A percentile compares a stretch with the other conserved stretches of the same genome.
These are phyloP conservation scores for Gavia stellata DNA, from an alignment of 2,113 vertebrate species.

Conservation along the genomic window DNA sequence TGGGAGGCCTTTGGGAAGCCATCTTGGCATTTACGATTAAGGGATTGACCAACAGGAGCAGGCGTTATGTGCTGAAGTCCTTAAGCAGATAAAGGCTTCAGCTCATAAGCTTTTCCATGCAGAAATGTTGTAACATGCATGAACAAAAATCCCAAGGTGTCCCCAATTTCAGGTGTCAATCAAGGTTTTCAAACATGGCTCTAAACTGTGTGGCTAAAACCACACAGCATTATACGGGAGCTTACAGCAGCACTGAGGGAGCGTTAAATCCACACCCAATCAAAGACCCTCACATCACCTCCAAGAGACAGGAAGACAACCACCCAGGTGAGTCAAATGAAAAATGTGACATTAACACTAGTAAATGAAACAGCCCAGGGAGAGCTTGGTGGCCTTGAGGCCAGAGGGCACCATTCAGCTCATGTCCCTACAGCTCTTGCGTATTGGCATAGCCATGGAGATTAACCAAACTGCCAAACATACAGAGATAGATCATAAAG, in stretches of 20 bases:
- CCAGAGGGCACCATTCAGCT: neutral
- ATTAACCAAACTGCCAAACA: neutral
- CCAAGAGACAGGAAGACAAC: neutral
- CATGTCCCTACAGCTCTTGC: neutral
- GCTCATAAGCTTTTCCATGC: neutral
- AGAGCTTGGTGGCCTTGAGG: neutral
- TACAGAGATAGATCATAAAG: neutral
- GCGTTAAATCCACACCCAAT: neutral
- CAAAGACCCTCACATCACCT: neutral
- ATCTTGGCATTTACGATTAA: neutral
- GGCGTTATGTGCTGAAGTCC: neutral
- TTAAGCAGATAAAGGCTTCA: neutral
- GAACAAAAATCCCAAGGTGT: neutral
- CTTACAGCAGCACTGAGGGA: neutral
- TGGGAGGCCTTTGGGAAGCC: neutral
- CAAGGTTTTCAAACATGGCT: neutral
- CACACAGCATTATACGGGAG: neutral
- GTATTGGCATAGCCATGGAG: neutral
- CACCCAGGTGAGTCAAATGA: neutral
- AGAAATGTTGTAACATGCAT: neutral
- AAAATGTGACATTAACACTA: neutral
- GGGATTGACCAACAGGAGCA: neutral
- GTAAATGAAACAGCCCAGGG: neutral
- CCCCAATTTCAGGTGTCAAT: neutral
- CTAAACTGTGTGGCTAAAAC: neutral